Base-by-base conservation (phyloP, 2,113 vertebrate genomes). In the Dasyprocta punctata region DNA sequence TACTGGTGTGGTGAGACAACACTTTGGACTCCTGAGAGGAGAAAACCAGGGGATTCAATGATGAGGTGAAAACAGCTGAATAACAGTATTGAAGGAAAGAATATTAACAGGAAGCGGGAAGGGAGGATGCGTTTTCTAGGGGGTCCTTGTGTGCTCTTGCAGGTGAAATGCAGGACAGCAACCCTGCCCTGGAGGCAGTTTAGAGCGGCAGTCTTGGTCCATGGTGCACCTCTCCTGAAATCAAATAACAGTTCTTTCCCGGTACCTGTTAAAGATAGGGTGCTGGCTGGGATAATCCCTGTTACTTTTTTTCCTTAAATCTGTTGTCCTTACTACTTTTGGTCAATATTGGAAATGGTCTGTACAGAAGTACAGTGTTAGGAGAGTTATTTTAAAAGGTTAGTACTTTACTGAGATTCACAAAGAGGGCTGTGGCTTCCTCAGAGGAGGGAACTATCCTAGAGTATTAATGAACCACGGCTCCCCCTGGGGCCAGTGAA, bases 261-360 rank as follows among this genome's bases (percentile, higher is more conserved):
- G 22, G 6, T 82, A 28, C 22, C 24, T 63, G 3, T 52, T 93
- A 30, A 71, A 86, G 93, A 73, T 20, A 16, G 69, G 56, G 7
- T 86, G 47, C 49, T 24, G 13, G 38, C 12, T 58, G 17, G 41
- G 36, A 20, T 14, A 20, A 65, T 75, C 54, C 69, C 22, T 11
- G 41, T 41, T 75, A 80, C n/a, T 94, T 89, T 94, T 10, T 85
- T 38, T 2, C 60, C 49, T 75, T 56, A 52, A 52, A 20, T 90
- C 52, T 96, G 73, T 67, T n/a, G 54, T 33, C 33, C 36, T 92
- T 97, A 56, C 52, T 92, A 6, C 80, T 96, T 92, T 71, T 63
- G 85, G 33, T 78, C 81, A 81, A 1, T 78, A 92, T 4, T 52
- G 41, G 65, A 81, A 88, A 49, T 49, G 19, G 3, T 91, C 69